These are phyloP conservation scores for Dryomyza anilis DNA, from an alignment of 2,888 invertebrate species.

Conservation along the genomic window DNA sequence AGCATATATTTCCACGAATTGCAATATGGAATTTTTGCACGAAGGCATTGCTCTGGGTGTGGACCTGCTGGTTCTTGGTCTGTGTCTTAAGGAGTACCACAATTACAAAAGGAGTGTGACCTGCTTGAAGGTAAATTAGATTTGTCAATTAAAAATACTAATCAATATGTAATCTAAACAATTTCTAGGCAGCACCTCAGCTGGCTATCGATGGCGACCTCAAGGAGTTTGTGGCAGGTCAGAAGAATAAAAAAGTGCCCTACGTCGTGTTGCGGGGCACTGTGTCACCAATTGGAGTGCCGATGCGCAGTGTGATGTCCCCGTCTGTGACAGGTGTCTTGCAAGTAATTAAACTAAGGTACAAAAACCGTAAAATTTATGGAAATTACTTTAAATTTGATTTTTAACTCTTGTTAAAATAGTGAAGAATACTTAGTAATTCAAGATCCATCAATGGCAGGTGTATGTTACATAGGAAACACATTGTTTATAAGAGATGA, in stretches of 20 bases:
- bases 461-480: no score
- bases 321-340: conserved; percentile 77
- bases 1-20: no score
- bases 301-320: conserved; percentile 76
- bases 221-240: conserved; percentile 67
- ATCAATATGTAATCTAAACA: conserved; percentile 37
- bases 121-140: conserved; percentile 69
- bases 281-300: conserved; percentile 76
- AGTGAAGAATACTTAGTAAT: no score
- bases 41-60: conserved; percentile 77
- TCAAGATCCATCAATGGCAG: no score
- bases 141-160: neutral
- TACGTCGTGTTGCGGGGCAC: conserved; percentile 79
- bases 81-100: conserved; percentile 76
- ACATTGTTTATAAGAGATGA: no score
- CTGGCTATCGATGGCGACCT: conserved; percentile 71
- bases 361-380: no score
- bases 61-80: conserved; percentile 74
- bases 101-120: conserved; percentile 75
- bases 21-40: conserved; percentile 77
- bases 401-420: neutral
- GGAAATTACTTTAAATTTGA: no score
- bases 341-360: conserved; percentile 73
- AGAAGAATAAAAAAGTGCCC: conserved; percentile 69
- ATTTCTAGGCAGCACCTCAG: conserved; percentile 70